Evolutionary conservation across 2,797 vertebrate species (phyloP).

Genomic region (Tokudaia tokunoshimensis): DNA sequence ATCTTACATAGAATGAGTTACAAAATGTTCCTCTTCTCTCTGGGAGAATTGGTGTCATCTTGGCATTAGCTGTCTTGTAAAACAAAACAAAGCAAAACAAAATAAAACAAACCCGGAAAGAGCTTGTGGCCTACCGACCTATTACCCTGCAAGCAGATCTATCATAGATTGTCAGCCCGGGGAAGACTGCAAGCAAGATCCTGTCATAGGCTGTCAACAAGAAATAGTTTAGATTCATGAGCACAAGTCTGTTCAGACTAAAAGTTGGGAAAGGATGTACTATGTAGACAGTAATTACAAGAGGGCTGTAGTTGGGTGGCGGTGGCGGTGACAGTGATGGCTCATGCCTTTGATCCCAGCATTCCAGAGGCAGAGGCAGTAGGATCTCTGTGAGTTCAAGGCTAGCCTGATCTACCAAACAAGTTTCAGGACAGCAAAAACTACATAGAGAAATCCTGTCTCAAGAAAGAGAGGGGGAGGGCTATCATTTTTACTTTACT

Average conservation of each 20-base stretch:
- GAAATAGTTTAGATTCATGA: background rate
- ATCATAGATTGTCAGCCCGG: background rate
- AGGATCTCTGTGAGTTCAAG: background rate
- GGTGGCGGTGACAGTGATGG: rapidly evolving
- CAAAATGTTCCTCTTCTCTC: background rate
- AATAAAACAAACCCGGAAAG: background rate
- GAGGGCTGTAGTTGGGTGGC: background rate
- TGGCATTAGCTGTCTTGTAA: background rate
- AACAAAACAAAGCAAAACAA: background rate
- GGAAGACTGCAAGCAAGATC: background rate
- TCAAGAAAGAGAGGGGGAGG: background rate
- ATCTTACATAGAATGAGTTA: background rate
- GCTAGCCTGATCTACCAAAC: background rate
- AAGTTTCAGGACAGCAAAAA: background rate
- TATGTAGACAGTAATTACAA: background rate
- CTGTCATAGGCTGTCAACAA: background rate
- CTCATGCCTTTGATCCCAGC: background rate
- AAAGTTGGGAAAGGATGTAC: background rate
- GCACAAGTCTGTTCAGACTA: background rate
- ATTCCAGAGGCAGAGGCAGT: background rate
- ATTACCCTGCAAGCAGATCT: background rate
- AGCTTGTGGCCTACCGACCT: background rate
- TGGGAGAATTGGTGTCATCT: background rate
- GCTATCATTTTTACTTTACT: background rate
- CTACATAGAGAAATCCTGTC: background rate